Conservation (phyloP, 2,113 vertebrate genomes). For the Coturnix japonica region DNA sequence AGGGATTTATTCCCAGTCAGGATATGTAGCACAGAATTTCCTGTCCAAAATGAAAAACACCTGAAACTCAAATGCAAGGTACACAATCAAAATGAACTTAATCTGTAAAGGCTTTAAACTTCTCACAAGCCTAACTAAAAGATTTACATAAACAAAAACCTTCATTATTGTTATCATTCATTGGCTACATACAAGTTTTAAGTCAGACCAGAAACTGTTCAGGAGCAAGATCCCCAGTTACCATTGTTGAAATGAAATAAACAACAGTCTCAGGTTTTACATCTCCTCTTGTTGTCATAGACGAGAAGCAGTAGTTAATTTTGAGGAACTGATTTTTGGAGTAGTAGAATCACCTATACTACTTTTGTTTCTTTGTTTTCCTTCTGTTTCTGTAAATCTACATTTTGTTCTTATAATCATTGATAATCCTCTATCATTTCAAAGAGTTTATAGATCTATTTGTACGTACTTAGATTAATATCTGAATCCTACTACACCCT, state of each 20-base stretch:
- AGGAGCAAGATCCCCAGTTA: neutral
- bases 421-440: neutral
- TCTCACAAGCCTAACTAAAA: neutral
- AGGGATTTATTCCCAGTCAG: neutral
- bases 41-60: neutral
- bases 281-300: neutral
- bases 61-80: neutral
- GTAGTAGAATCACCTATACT: neutral
- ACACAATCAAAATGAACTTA: neutral
- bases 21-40: neutral
- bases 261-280: neutral
- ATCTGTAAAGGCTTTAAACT: neutral
- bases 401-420: neutral
- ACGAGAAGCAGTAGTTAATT: neutral
- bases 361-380: neutral
- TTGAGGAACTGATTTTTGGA: neutral
- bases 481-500: neutral
- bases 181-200: accelerated
- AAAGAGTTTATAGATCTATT: neutral
- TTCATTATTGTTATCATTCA: neutral
- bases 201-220: accelerated
- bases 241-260: neutral
- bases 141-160: neutral
- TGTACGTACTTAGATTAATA: neutral
- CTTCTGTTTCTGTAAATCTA: neutral